phyloP scores from a whole-genome alignment of 2,113 vertebrate genomes.

The Cricetomys ansorgei region DNA sequence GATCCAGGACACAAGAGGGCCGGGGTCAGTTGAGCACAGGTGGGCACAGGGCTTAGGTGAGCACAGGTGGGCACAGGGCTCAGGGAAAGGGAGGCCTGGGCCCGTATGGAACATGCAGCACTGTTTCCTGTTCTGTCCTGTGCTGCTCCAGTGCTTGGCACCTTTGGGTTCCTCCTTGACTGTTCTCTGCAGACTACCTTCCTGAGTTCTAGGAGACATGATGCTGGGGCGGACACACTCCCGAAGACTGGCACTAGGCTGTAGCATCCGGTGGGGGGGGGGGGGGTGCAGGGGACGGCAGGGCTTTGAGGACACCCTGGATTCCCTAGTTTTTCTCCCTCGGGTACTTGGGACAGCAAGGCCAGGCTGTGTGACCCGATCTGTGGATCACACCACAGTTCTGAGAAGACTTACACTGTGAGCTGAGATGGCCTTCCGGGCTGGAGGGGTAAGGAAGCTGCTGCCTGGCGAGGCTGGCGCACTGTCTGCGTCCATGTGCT shows the following conservation, averaged over 20 bases:
- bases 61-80: neutral
- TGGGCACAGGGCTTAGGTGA: too few species aligned
- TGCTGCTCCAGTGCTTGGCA: neutral
- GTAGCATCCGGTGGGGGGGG: too few species aligned
- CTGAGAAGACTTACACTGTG: neutral
- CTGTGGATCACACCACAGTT: neutral
- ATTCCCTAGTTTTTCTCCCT: neutral
- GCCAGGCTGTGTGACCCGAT: neutral
- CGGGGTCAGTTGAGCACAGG: too few species aligned
- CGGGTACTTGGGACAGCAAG: neutral
- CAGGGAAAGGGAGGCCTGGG: neutral
- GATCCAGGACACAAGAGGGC: neutral
- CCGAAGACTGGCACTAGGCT: neutral
- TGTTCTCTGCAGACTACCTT: neutral
- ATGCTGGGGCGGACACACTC: neutral
- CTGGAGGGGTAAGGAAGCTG: neutral
- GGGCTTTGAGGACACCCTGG: neutral
- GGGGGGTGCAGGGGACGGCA: too few species aligned
- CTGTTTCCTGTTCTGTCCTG: neutral
- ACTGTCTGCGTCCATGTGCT: neutral
- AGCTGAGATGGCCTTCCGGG: neutral
- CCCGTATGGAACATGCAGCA: too few species aligned
- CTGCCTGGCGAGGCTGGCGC: neutral
- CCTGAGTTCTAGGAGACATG: neutral
- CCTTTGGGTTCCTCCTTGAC: neutral